These are phyloP conservation scores for Cheilosia pagana DNA, from an alignment of 2,888 invertebrate species.

Conservation along the genomic window DNA sequence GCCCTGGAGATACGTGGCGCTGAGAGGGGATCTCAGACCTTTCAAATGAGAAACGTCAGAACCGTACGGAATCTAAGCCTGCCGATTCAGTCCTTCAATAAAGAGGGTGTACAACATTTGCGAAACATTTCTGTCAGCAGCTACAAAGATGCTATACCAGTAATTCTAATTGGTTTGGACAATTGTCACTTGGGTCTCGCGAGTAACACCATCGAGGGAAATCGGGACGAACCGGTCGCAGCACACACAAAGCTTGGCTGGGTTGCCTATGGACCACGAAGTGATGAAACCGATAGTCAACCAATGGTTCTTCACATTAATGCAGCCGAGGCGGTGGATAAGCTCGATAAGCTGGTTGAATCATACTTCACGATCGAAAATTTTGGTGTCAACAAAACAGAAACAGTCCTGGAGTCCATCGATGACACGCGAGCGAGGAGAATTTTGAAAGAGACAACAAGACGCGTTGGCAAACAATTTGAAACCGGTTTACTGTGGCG, in stretches of 20 bases:
- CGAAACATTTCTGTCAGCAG: neutral
- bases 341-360: constrained; percentile 36
- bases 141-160: neutral
- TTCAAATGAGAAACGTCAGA: constrained; percentile 47
- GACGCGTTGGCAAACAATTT: neutral
- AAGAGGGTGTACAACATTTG: neutral
- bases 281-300: neutral
- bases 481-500: constrained; percentile 6
- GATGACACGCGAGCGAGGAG: neutral
- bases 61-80: constrained; percentile 40
- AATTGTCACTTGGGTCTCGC: constrained; percentile 21
- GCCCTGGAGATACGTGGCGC: neutral
- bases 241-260: constrained; percentile 43
- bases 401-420: constrained; percentile 36
- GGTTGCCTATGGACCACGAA: constrained; percentile 51
- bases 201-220: neutral
- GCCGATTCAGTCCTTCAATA: constrained; percentile 20
- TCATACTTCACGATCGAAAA: constrained; percentile 53
- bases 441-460: neutral
- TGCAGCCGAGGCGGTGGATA: neutral
- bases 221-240: neutral
- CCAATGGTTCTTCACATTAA: constrained; percentile 17
- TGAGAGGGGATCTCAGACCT: constrained; percentile 6
- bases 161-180: constrained; percentile 30
- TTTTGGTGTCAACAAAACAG: constrained; percentile 27